Evolutionary conservation across 2,113 vertebrate genomes (phyloP).

Genomic region (Monarcha castaneiventris): DNA sequence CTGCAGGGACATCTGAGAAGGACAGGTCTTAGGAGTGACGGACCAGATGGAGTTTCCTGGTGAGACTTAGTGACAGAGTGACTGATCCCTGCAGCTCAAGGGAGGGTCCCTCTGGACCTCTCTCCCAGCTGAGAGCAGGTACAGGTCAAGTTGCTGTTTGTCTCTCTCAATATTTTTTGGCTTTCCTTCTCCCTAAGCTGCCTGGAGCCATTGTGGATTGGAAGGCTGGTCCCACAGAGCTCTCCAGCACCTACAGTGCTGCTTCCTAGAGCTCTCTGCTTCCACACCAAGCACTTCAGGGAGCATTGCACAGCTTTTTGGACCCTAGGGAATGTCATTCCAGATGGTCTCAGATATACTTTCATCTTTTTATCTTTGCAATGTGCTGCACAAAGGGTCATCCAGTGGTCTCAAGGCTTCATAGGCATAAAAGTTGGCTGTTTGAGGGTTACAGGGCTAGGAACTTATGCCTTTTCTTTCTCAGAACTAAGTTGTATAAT

Average conservation of each 20-base stretch:
- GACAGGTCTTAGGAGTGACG: neutral
- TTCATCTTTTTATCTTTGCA: neutral
- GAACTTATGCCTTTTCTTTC: neutral
- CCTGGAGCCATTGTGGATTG: neutral
- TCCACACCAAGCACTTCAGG: neutral
- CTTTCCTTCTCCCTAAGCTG: neutral
- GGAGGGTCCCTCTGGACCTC: neutral
- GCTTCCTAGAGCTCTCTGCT: neutral
- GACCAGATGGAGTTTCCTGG: neutral
- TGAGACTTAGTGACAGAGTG: neutral
- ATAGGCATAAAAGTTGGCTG: neutral
- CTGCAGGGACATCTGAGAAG: neutral
- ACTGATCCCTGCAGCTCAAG: neutral
- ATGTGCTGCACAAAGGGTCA: neutral
- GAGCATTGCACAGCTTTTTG: neutral
- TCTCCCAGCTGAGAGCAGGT: neutral
- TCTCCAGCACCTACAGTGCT: neutral
- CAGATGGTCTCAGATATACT: neutral
- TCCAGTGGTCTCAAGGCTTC: neutral
- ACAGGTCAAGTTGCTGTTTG: neutral
- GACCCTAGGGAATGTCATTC: neutral
- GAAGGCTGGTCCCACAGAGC: neutral
- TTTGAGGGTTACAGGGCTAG: neutral
- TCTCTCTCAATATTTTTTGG: neutral
- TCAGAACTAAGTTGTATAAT: neutral